Conservation (phyloP, 2,888 invertebrate genomes). For the Spodoptera littoralis region DNA sequence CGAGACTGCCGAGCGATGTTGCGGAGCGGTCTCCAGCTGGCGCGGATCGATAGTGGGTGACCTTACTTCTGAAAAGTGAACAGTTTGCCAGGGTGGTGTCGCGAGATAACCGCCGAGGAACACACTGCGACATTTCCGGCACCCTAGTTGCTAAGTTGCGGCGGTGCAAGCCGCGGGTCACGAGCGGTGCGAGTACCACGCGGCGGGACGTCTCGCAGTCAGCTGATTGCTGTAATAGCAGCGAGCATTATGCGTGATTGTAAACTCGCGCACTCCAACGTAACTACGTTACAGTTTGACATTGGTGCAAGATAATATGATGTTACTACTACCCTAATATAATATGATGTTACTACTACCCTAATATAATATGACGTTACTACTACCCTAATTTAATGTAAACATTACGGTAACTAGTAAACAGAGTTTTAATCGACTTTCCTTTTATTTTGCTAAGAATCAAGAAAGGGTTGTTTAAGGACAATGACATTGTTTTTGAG, state of each 20-base stretch:
- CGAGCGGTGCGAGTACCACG: not conserved
- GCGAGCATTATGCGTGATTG: slow-evolving; percentile 10
- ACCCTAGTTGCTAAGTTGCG: too few species aligned
- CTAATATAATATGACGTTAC: too few species aligned
- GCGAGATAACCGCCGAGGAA: slow-evolving; percentile 52
- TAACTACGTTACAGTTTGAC: too few species aligned
- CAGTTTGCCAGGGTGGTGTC: slow-evolving; percentile 60
- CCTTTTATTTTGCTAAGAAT: too few species aligned
- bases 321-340: too few species aligned
- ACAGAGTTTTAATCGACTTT: too few species aligned
- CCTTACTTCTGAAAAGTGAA: slow-evolving; percentile 75
- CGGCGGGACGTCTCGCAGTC: slow-evolving; percentile 3
- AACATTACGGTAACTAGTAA: too few species aligned
- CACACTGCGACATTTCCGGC: slow-evolving; percentile 51
- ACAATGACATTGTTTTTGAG: slow-evolving; percentile 27
- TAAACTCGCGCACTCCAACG: not conserved
- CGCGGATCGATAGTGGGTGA: slow-evolving; percentile 83
- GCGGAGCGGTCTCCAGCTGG: slow-evolving; percentile 76
- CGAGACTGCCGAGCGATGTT: slow-evolving; percentile 54
- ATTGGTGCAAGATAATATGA: too few species aligned
- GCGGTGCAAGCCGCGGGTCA: too few species aligned
- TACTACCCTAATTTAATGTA: too few species aligned
- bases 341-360: too few species aligned
- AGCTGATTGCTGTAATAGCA: slow-evolving; percentile 21
- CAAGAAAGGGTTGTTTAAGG: slow-evolving; percentile 20